Evolutionary conservation across 2,888 invertebrate genomes (phyloP).

Genomic region (Muschampia plurimacula): DNA sequence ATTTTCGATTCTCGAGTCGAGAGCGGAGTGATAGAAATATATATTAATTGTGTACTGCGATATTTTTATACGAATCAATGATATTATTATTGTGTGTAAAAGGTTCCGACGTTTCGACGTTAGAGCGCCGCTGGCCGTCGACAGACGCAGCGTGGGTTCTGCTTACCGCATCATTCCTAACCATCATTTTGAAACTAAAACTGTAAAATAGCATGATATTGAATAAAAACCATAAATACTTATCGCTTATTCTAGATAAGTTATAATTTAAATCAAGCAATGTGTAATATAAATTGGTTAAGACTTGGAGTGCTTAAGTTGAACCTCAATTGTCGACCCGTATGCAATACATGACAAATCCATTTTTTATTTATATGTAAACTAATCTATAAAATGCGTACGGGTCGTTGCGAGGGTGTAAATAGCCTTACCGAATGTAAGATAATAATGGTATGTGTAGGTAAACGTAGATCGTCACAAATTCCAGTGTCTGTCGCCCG

Average conservation of each 20-base stretch:
- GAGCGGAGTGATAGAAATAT: conserved; percentile 2
- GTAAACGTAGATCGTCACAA: conserved; percentile 53
- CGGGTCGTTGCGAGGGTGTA: conserved; percentile 23
- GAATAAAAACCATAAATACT: not conserved
- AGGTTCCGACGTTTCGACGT: conserved; percentile 24
- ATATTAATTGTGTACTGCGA: conserved; percentile 43
- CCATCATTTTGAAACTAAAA: not conserved
- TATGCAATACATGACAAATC: conserved; percentile 8
- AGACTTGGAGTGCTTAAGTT: not conserved
- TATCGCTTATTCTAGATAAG: not conserved
- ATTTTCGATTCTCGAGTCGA: not conserved
- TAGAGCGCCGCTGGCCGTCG: conserved; percentile 11
- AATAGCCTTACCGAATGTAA: conserved; percentile 27
- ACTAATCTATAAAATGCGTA: not conserved
- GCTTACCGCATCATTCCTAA: not conserved
- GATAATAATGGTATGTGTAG: conserved; percentile 12
- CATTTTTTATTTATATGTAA: conserved; percentile 3
- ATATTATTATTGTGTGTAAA: conserved; percentile 19
- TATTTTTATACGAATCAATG: conserved; percentile 54
- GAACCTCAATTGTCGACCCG: conserved; percentile 9
- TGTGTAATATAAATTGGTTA: conserved; percentile 5
- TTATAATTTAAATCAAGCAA: not conserved
- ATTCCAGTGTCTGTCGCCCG: conserved; percentile 49
- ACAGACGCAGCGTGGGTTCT: conserved; percentile 4
- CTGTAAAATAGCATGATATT: not conserved